These are phyloP conservation scores for Montipora capricornis DNA, from an alignment of 64 coral and sea anemone genomes.

Conservation along the genomic window DNA sequence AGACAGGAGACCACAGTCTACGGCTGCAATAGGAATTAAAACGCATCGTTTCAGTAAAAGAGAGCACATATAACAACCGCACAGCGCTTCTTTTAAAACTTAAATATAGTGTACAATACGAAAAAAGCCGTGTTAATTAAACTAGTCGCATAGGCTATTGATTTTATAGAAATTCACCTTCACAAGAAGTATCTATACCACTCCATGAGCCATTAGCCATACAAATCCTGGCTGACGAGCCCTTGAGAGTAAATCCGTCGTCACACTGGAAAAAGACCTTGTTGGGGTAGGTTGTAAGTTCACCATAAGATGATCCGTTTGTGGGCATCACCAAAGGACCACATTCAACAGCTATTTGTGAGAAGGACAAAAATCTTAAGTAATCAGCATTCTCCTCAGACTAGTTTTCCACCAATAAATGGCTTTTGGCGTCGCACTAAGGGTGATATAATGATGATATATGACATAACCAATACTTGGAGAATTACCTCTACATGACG, in stretches of 20 bases:
- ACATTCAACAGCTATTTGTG: conserved; percentile 51
- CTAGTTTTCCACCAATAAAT: too few species aligned
- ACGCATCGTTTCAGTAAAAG: too few species aligned
- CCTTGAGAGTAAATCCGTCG: conserved; percentile 35
- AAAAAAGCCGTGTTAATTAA: too few species aligned
- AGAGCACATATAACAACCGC: too few species aligned
- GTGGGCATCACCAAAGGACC: conserved; percentile 35
- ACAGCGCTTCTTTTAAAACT: too few species aligned
- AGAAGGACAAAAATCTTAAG: neutral
- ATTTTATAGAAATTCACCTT: neutral
- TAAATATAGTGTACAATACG: too few species aligned
- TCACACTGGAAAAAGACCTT: conserved; percentile 37
- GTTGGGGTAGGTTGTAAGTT: conserved; percentile 38
- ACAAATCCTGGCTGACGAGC: conserved; percentile 27
- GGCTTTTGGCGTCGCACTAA: too few species aligned
- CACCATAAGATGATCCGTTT: conserved; percentile 37
- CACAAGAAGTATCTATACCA: conserved; percentile 52
- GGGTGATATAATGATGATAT: too few species aligned
- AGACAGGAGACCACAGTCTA: conserved; percentile 61
- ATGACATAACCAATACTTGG: too few species aligned
- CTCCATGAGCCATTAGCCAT: conserved; percentile 60
- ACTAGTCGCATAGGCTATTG: too few species aligned
- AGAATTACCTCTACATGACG: conserved; percentile 29
- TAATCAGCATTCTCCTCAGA: neutral
- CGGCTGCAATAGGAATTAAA: neutral